Base-by-base conservation (phyloP, 2,888 invertebrate species). In the Xanthostigma xanthostigma region DNA sequence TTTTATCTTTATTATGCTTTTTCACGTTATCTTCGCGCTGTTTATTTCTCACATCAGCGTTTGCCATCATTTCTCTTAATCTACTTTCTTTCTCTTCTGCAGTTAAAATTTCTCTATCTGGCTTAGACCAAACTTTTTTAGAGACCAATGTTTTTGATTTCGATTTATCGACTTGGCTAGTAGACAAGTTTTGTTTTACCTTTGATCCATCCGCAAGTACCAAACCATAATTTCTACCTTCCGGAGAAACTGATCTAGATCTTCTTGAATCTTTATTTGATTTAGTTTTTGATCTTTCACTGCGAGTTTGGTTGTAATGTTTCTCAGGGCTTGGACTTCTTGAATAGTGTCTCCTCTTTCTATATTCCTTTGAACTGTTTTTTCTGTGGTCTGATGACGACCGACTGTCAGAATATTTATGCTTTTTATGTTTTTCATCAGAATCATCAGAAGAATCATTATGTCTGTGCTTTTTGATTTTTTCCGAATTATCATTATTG, bases 11-110 rank as follows among this genome's bases (percentile, higher is more conserved):
- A 58, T 72, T 59, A 60, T 74, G 67, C 52, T 63, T 74, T 56
- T 62, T 68, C 41, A 67, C 62, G 47, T 70, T 77, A 48, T 74
- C 77, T 49, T 77, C 77, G 2, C 77, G 72, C 60, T 84, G 79
- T 48, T 70, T 70, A 60, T 85, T 84, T 0, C 83, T 72, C 71
- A 77, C 75, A 1, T 67, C 66, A 0, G 91, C 93, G 62, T 92
- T 87, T 9, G 76, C 72, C 74, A 82, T 81, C 94, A 94, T 94
- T 65, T 86, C 89, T 44, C 70, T 72, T 41, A 84, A 72, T 40
- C 77, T 74, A 50, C 70, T 71, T 60, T 90, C 84, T 56, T 78
- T 80, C 59, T 88, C 86, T 52, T 73, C 73, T 48, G 77, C 77
- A 11, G 73, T 71, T 6, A 80, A 62, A 53, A 63, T 65, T 50